A percentile compares a stretch with the other conserved stretches of the same genome.
Evolutionary conservation across 2,888 invertebrate species (phyloP).

Genomic region (Cheilosia scutellata): DNA sequence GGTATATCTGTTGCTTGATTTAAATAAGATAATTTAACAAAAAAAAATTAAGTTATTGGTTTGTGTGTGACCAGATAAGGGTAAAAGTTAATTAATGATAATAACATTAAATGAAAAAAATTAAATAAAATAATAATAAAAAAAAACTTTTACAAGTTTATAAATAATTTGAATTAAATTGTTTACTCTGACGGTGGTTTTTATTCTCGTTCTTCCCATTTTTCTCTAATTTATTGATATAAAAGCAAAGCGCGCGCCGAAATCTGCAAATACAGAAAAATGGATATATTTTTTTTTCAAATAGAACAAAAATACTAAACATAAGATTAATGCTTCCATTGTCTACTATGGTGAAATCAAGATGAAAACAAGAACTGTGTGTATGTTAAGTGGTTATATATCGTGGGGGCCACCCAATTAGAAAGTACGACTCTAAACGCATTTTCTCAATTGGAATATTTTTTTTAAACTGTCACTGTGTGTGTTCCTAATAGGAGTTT

Average conservation of each 20-base stretch:
- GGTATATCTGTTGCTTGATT: constrained; percentile 27
- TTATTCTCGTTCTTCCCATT: constrained; percentile 54
- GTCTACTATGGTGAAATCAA: no score
- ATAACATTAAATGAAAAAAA: constrained; percentile 56
- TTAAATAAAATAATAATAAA: constrained; percentile 15
- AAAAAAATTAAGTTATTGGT: constrained; percentile 79
- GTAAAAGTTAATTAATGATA: constrained; percentile 71
- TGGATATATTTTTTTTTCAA: neutral
- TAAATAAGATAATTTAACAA: constrained; percentile 43
- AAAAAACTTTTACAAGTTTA: constrained; percentile 62
- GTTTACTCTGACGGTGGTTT: constrained; percentile 75
- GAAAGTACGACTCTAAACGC: no score
- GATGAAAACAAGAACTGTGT: no score
- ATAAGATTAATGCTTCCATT: no score
- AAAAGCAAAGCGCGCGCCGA: constrained; percentile 74
- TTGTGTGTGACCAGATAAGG: constrained; percentile 82
- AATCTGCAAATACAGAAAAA: constrained; percentile 58
- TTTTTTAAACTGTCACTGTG: no score
- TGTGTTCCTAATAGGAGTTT: no score
- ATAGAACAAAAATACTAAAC: no score
- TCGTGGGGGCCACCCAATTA: no score
- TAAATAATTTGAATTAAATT: constrained; percentile 72
- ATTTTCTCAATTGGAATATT: no score
- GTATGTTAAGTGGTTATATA: no score
- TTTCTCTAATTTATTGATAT: constrained; percentile 58